Conservation (phyloP, 2,888 invertebrate genomes). For the Eupsilia transversa region DNA sequence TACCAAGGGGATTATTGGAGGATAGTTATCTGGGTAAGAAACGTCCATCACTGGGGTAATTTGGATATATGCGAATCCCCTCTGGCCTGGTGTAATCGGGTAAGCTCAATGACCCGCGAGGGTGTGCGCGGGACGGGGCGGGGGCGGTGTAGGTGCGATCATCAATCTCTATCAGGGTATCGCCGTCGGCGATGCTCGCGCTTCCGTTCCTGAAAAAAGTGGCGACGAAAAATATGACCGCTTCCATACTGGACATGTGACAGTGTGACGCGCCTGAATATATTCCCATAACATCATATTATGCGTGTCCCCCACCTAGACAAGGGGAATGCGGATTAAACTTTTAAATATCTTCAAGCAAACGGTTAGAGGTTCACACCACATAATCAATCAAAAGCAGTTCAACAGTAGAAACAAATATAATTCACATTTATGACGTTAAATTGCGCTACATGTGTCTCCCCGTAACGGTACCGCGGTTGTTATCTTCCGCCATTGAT, state of each 20-base stretch:
- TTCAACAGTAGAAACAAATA: conserved; percentile 9
- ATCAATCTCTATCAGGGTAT: conserved; percentile 89
- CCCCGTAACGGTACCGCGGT: conserved; percentile 15
- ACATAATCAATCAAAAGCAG: conserved; percentile 12
- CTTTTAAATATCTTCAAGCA: conserved; percentile 45
- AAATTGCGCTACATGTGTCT: conserved; percentile 33
- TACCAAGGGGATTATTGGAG: conserved; percentile 74
- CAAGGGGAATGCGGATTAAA: conserved; percentile 43
- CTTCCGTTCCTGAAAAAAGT: conserved; percentile 81
- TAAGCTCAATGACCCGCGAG: conserved; percentile 83
- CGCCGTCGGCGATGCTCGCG: conserved; percentile 76
- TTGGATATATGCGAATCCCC: conserved; percentile 90
- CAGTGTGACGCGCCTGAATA: conserved; percentile 64
- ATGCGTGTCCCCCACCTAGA: conserved; percentile 41
- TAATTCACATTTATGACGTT: neutral
- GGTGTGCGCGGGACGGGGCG: conserved; percentile 68
- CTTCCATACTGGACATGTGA: conserved; percentile 76
- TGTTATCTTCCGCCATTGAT: conserved; percentile 67
- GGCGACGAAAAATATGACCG: conserved; percentile 85
- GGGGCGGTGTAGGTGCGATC: conserved; percentile 77
- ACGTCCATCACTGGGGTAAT: conserved; percentile 88
- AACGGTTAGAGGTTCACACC: neutral
- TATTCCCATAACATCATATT: conserved; percentile 57
- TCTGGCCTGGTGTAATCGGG: conserved; percentile 84
- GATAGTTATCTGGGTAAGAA: conserved; percentile 85